Evolutionary conservation across 2,113 vertebrate genomes (phyloP).

Genomic region (Anoplopoma fimbria): DNA sequence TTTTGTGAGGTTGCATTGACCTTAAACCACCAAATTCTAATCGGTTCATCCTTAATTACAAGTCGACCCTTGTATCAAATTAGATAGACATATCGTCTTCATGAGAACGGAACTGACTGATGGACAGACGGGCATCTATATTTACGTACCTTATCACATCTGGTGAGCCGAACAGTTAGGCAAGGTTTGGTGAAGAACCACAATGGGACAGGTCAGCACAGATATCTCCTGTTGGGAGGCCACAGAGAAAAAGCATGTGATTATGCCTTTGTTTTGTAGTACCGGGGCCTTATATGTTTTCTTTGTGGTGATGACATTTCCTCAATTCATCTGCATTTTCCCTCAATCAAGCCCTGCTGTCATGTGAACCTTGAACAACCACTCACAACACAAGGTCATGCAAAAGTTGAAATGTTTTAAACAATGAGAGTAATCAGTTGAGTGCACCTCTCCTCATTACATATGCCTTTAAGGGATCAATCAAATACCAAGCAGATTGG

Average conservation of each 20-base stretch:
- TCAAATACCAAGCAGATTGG: conserved; percentile 7
- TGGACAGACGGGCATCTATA: too few relatives aligned
- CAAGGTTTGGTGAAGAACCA: neutral
- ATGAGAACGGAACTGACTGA: too few relatives aligned
- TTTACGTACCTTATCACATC: too few relatives aligned
- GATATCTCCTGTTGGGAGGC: neutral
- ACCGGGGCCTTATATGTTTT: neutral
- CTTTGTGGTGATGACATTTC: neutral
- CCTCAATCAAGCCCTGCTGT: neutral
- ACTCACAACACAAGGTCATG: neutral
- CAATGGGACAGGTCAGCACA: neutral
- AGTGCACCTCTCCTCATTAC: conserved; percentile 33
- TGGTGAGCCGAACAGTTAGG: neutral
- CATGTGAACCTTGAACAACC: neutral
- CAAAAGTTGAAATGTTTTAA: neutral
- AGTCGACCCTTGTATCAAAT: too few relatives aligned
- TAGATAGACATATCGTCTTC: too few relatives aligned
- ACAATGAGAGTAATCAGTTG: conserved; percentile 10
- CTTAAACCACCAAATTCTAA: too few relatives aligned
- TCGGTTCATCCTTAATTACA: too few relatives aligned
- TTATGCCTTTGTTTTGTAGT: neutral
- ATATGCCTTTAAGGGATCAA: conserved; percentile 4
- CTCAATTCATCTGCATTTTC: neutral
- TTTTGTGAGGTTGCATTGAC: too few relatives aligned
- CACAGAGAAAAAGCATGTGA: neutral